phyloP scores from a whole-genome alignment of 2,888 invertebrate species.

The Caenorhabditis drosophilae region DNA sequence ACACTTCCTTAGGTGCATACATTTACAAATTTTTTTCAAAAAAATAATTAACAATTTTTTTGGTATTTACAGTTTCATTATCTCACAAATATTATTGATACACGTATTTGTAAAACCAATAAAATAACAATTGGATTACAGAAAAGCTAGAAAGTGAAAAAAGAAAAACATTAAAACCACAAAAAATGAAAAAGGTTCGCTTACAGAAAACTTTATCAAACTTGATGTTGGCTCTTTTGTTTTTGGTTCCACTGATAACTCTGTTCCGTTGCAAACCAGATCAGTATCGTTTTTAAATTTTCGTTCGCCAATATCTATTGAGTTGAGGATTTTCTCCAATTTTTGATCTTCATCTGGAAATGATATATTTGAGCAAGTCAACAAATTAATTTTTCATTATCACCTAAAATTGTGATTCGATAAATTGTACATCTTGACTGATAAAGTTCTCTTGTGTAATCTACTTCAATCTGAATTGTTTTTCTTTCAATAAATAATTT shows the following conservation, averaged over 20 bases:
- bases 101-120: neutral
- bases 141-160: no score
- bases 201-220: no score
- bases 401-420: conserved; percentile 47
- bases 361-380: neutral
- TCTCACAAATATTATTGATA: no score
- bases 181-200: no score
- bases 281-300: conserved; percentile 36
- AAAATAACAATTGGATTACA: no score
- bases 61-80: no score
- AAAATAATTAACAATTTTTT: neutral
- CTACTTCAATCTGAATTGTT: conserved; percentile 42
- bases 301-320: conserved; percentile 30
- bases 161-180: no score
- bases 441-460: conserved; percentile 39
- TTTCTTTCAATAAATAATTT: neutral
- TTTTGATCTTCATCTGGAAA: conserved; percentile 41
- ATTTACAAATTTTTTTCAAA: neutral
- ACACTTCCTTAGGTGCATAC: no score
- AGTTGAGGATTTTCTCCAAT: conserved; percentile 31
- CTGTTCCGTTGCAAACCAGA: conserved; percentile 15
- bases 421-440: conserved; percentile 39
- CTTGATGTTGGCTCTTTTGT: no score
- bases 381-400: neutral
- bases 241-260: no score